These are phyloP conservation scores for Huso huso DNA, from an alignment of 2,797 vertebrate genomes.

Conservation along the genomic window DNA sequence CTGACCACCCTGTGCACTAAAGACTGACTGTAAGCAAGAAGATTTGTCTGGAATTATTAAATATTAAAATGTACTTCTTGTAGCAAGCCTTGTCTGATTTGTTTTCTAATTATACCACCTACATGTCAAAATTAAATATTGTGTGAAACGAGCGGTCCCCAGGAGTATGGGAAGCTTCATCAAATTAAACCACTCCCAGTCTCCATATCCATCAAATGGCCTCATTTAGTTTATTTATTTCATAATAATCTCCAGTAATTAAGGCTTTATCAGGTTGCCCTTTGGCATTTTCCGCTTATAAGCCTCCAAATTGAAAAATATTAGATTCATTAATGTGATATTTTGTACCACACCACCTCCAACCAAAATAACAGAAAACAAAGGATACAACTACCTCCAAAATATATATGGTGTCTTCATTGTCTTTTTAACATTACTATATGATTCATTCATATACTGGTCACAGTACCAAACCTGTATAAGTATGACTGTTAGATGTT, in stretches of 20 bases:
- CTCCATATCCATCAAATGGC: background rate
- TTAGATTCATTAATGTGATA: background rate
- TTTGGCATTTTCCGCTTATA: background rate
- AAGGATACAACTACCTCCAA: background rate
- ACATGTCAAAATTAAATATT: constrained; percentile 5
- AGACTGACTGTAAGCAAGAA: constrained; percentile 7
- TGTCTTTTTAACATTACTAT: too few relatives aligned
- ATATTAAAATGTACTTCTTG: constrained; percentile 16
- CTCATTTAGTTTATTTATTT: background rate
- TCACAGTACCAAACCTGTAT: too few relatives aligned
- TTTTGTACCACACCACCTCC: background rate
- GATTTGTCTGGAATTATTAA: constrained; percentile 8
- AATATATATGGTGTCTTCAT: too few relatives aligned
- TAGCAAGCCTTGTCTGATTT: constrained; percentile 6
- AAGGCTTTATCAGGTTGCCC: constrained; percentile 3
- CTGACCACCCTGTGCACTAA: constrained; percentile 4
- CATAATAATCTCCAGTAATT: background rate
- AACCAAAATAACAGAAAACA: background rate
- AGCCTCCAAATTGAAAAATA: background rate
- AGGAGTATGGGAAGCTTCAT: background rate
- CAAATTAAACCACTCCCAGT: background rate
- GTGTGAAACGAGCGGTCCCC: constrained; percentile 1
- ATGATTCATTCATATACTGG: too few relatives aligned
- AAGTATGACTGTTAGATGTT: too few relatives aligned
- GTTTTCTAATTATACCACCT: constrained; percentile 11